Base-by-base conservation (phyloP, 2,888 invertebrate genomes). In the Trissoscelio sp. region DNA sequence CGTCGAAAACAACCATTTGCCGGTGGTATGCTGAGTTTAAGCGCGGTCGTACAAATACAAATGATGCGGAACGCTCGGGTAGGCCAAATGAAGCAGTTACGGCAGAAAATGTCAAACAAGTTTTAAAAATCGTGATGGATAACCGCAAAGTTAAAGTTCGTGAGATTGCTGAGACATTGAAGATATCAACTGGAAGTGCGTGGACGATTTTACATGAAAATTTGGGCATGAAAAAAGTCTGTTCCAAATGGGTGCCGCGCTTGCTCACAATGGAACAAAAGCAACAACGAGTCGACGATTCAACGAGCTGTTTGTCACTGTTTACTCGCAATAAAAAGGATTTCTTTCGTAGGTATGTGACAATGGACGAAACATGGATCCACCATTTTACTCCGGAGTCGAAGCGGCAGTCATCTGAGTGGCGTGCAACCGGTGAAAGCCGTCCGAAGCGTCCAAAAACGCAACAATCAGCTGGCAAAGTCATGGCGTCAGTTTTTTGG, bases 121-220 rank as follows among this genome's bases (percentile, higher is more conserved):
- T 69, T 14, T 39, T 31, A 31, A 79, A 79, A 70, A 74, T 74
- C 6, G 48, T 84, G 46, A 51, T 84, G 46, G 24, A 69, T 20
- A 57, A 83, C 42, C 83, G 83, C 12, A 84, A 82, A 82, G 9
- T 84, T 42, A 82, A 78, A 64, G 67, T 85, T 79, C 72, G 84
- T 64, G 74, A 67, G 22, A 58, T 58, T 39, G 37, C 57, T 12
- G 39, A 39, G 22, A 39, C 12, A 12, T 2, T 7, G 39, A 1
- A 58, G 18, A 55, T 39, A 58, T 58, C 57, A 37, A 6, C 3
- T 39, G 57, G 57, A 39, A 58, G 53, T 53, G 66, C n/a, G 3
- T 79, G 83, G 86, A 46, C 64, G 2, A 37, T 37, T 11, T 11
- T 37, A 6, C 11, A 83, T 69, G 78, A 86, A 83, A 58, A 85